Conservation (phyloP, 2,797 vertebrate species). For the Sebastes melanostomus region DNA sequence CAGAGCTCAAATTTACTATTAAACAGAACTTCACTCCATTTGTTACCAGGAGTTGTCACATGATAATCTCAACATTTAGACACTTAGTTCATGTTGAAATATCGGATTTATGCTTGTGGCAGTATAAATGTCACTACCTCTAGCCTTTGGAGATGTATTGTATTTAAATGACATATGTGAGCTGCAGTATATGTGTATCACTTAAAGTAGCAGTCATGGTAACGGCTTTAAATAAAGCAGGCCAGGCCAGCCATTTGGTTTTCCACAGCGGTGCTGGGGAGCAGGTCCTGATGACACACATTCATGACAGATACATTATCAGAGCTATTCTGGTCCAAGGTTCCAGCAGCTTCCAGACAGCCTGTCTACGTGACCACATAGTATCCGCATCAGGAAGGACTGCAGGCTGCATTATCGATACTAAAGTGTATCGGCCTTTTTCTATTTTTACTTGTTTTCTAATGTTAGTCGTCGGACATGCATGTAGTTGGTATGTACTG, state of each 20-base stretch:
- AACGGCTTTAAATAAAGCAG: constrained; percentile 71
- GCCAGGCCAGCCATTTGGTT: constrained; percentile 49
- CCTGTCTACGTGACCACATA: constrained; percentile 46
- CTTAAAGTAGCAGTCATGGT: constrained; percentile 55
- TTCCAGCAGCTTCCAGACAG: constrained; percentile 62
- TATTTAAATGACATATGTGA: constrained; percentile 37
- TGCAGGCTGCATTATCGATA: constrained; percentile 28
- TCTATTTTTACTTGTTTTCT: neutral
- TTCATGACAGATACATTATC: constrained; percentile 76
- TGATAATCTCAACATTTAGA: constrained; percentile 42
- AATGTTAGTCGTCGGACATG: neutral
- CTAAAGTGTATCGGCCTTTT: neutral
- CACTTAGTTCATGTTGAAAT: constrained; percentile 1
- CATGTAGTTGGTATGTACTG: neutral
- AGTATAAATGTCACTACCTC: neutral
- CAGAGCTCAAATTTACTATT: constrained; percentile 18
- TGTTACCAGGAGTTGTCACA: neutral
- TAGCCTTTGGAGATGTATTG: neutral
- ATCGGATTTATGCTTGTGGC: neutral
- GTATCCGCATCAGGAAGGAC: constrained; percentile 16
- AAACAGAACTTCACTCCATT: neutral
- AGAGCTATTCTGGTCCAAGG: constrained; percentile 75
- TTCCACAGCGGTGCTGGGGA: constrained; percentile 54
- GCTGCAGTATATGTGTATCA: constrained; percentile 25
- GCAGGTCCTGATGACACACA: constrained; percentile 70